Base-by-base conservation (phyloP, 1,140 invertebrate species). In the Brachionus calyciflorus region DNA sequence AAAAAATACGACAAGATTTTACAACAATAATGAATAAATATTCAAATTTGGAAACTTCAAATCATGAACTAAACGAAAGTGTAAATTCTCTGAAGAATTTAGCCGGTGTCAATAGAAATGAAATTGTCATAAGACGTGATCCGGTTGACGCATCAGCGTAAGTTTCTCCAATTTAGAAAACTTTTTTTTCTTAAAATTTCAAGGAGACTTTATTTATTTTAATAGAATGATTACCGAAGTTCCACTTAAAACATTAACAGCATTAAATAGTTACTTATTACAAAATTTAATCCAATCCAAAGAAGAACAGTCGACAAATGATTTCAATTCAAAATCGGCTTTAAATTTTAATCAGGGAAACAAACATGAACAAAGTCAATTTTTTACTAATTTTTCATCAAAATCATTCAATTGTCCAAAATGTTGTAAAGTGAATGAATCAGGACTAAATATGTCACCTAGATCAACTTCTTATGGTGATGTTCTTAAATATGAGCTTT, bases 1-100 rank as follows among this genome's bases (percentile, higher is more conserved):
- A 73, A 73, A 73, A 73, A 33, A 19, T 73, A 33, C 46, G 69
- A 12, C 46, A 73, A 51, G 69, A 73, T 19, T 73, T 73, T 73
- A 73, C 19, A 14, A 37, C 69, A 49, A 73, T 73, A n/a, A 73
- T 73, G 69, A 30, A 7, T 33, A 73, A 73, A 51, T 73, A 73
- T 41, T 73, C 46, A 2, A 51, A 49, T 37, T 73, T 73, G 21
- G 51, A 49, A 49, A 41, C 37, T 33, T 73, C 69, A 37, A 73
- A 55, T 40, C 28, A 73, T 10, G 69, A 73, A 26, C 28, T 73
- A 10, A 73, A 73, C 17, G 60, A 65, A 65, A 65, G 60, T 65
- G 0, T 65, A 46, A 44, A 44, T 10, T 44, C 37, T 1, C 5
- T 65, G 3, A 65, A 65, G 44, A 65, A 65, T 65, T 21, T 37